Evolutionary conservation across 1,140 invertebrate genomes (phyloP).

Genomic region (Psix sp.): DNA sequence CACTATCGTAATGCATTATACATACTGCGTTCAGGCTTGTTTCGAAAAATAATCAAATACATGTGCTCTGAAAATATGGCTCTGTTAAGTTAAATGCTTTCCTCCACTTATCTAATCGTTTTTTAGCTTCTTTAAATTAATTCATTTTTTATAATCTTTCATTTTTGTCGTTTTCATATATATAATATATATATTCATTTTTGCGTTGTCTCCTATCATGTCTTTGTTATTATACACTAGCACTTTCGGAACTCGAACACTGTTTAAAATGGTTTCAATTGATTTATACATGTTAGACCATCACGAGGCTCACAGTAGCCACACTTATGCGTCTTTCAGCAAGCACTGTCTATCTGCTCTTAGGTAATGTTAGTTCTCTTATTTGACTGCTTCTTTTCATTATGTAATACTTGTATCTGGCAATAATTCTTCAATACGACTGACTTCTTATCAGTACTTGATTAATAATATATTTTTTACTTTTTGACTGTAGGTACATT

Average conservation of each 20-base stretch:
- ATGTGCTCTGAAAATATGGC: constrained; percentile 52
- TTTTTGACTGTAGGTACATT: constrained; percentile 73
- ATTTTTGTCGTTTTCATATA: background rate
- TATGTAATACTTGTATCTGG: constrained; percentile 11
- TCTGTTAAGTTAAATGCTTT: constrained; percentile 60
- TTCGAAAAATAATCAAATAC: constrained; percentile 37
- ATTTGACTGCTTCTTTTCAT: constrained; percentile 39
- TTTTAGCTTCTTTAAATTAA: background rate
- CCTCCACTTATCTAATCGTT: constrained; percentile 27
- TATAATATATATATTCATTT: too few species aligned
- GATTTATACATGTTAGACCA: constrained; percentile 26
- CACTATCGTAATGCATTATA: constrained; percentile 30
- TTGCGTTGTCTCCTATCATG: constrained; percentile 36
- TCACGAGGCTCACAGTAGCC: constrained; percentile 36
- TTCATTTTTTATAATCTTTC: constrained; percentile 3
- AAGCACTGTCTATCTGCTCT: constrained; percentile 62
- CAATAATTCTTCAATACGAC: constrained; percentile 42
- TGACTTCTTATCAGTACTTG: constrained; percentile 26
- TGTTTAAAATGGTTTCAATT: constrained; percentile 11
- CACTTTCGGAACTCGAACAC: constrained; percentile 64
- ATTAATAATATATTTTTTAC: constrained; percentile 67
- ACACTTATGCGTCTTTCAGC: constrained; percentile 62
- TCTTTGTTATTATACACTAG: constrained; percentile 60
- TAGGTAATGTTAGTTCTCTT: constrained; percentile 31
- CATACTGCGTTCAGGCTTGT: constrained; percentile 16